phyloP scores from a whole-genome alignment of 2,888 invertebrate genomes.

The Melanostoma scalare region DNA sequence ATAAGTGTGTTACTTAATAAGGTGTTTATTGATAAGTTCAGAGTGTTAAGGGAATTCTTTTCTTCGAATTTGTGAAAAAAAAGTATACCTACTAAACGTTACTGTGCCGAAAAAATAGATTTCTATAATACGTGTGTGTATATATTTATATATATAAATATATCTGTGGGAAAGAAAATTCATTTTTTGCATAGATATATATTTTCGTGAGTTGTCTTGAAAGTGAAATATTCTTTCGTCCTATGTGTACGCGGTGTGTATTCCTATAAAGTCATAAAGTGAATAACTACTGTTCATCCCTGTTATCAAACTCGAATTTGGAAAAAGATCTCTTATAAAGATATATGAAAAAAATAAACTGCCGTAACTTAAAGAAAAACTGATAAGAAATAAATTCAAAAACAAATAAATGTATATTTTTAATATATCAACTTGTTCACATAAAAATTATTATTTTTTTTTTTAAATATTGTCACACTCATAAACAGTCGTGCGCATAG shows the following conservation, averaged over 20 bases:
- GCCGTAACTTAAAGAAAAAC: constrained; percentile 12
- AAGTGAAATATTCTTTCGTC: constrained; percentile 9
- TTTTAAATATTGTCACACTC: constrained; percentile 23
- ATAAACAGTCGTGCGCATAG: constrained; percentile 3
- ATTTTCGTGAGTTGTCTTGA: constrained; percentile 36
- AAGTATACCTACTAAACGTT: constrained; percentile 47
- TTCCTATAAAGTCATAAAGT: background rate
- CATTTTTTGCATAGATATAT: constrained; percentile 18
- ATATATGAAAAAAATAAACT: background rate
- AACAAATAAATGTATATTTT: background rate
- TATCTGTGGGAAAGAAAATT: constrained; percentile 39
- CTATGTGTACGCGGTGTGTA: constrained; percentile 20
- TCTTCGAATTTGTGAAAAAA: constrained; percentile 6
- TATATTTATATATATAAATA: background rate
- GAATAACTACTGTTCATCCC: background rate
- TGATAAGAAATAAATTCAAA: background rate
- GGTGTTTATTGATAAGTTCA: background rate
- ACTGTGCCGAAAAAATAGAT: constrained; percentile 50
- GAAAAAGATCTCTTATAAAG: background rate
- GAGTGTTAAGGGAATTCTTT: background rate
- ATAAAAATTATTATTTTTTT: constrained; percentile 9
- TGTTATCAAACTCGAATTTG: background rate
- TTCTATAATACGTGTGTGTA: constrained; percentile 39
- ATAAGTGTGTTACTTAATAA: background rate
- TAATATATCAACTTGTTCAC: background rate